A percentile compares a stretch with the other conserved stretches of the same genome.
Evolutionary conservation across 2,888 invertebrate genomes (phyloP).

Genomic region (Sipha maydis): DNA sequence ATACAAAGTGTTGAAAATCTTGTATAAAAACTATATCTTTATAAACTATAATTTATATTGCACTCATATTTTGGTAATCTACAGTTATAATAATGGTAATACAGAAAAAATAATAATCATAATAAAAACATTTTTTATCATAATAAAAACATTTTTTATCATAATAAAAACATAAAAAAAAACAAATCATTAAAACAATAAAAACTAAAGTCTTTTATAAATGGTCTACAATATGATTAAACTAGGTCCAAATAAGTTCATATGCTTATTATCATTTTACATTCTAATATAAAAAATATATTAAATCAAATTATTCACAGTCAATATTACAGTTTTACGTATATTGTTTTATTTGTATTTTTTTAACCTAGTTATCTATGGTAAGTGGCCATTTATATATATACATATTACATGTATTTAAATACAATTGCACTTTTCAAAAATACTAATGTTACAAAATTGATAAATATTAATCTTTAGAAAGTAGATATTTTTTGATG

Average conservation of each 20-base stretch:
- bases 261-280: not conserved
- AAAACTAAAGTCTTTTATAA: not conserved
- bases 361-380: not conserved
- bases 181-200: constrained; percentile 6
- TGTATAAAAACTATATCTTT: constrained; percentile 32
- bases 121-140: too few species aligned
- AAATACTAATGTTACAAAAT: not conserved
- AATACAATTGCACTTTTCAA: constrained; percentile 29
- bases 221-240: not conserved
- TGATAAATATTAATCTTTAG: not conserved
- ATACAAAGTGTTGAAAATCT: not conserved
- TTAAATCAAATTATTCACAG: constrained; percentile 4
- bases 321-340: not conserved
- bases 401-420: too few species aligned
- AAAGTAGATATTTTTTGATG: constrained; percentile 4
- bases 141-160: too few species aligned
- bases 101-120: constrained; percentile 25
- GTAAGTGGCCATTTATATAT: not conserved
- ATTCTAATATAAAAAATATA: constrained; percentile 2
- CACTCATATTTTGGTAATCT: constrained; percentile 49
- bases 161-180: constrained; percentile 7
- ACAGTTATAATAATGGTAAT: constrained; percentile 24
- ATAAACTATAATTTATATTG: constrained; percentile 28
- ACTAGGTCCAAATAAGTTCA: not conserved
- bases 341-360: not conserved